Percentiles rank a stretch among this genome's conserved stretches.
These are phyloP conservation scores for Macrosiphum euphorbiae DNA, from an alignment of 2,888 invertebrate species.

Conservation along the genomic window DNA sequence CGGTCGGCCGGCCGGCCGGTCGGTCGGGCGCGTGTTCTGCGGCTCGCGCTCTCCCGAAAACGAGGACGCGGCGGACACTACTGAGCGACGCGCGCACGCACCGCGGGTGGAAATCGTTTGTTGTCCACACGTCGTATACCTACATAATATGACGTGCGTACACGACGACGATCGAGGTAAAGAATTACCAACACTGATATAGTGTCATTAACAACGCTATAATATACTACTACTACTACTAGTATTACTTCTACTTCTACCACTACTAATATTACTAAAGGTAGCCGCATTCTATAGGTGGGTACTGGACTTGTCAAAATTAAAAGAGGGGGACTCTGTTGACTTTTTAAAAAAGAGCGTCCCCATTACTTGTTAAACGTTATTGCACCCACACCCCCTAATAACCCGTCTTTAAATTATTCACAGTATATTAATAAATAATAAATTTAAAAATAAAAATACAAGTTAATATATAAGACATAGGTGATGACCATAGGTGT, in stretches of 20 bases:
- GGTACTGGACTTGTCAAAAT: neutral
- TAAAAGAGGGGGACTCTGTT: too few relatives aligned
- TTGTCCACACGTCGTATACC: neutral
- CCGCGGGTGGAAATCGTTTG: conserved; percentile 19
- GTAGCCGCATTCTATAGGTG: neutral
- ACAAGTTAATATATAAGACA: too few relatives aligned
- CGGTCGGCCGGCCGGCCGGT: neutral
- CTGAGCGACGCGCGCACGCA: neutral
- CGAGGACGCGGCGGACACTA: neutral
- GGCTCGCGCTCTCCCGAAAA: neutral
- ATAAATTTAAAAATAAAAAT: too few relatives aligned
- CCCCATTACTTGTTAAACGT: too few relatives aligned
- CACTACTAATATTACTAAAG: neutral
- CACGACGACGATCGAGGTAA: neutral
- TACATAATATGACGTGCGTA: neutral
- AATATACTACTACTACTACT: neutral
- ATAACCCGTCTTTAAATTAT: too few relatives aligned
- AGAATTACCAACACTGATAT: neutral
- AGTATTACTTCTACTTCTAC: neutral
- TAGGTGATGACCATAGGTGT: too few relatives aligned
- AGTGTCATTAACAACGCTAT: neutral
- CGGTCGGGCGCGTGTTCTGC: conserved; percentile 15
- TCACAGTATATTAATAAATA: too few relatives aligned
- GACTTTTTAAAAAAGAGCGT: too few relatives aligned
- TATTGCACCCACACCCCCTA: too few relatives aligned